A percentile compares a stretch with the other conserved stretches of the same genome.
Conservation (phyloP, 2,113 vertebrate species). For the Lophura nycthemera region DNA sequence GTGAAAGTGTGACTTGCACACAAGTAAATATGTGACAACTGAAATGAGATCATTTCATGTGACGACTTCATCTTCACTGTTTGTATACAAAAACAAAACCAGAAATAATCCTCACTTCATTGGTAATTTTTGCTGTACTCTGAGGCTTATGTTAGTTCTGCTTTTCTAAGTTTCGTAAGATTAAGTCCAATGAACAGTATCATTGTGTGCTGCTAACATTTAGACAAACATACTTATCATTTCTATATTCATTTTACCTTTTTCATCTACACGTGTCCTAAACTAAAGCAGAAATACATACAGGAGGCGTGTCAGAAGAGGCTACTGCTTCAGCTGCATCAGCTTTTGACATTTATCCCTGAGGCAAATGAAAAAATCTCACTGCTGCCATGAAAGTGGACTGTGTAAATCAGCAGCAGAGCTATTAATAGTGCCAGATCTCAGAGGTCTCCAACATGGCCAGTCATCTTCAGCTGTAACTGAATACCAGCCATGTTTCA, state of each 20-base stretch:
- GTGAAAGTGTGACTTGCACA: conserved; percentile 1
- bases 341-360: not conserved
- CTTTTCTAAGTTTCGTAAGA: not conserved
- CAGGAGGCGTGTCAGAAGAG: not conserved
- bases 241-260: not conserved
- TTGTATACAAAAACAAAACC: not conserved
- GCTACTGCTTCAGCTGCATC: not conserved
- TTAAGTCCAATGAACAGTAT: not conserved
- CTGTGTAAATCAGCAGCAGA: not conserved
- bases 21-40: not conserved
- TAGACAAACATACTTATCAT: not conserved
- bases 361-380: conserved; percentile 21
- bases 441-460: not conserved
- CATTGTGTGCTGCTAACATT: not conserved
- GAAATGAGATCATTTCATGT: conserved; percentile 26
- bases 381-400: not conserved
- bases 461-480: not conserved
- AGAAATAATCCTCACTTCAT: not conserved
- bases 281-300: not conserved
- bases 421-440: not conserved
- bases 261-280: not conserved
- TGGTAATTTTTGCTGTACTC: not conserved
- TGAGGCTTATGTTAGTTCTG: not conserved
- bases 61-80: not conserved
- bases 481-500: not conserved